These are phyloP conservation scores for Sycobia sp. DNA, from an alignment of 1,140 invertebrate species.

Conservation along the genomic window DNA sequence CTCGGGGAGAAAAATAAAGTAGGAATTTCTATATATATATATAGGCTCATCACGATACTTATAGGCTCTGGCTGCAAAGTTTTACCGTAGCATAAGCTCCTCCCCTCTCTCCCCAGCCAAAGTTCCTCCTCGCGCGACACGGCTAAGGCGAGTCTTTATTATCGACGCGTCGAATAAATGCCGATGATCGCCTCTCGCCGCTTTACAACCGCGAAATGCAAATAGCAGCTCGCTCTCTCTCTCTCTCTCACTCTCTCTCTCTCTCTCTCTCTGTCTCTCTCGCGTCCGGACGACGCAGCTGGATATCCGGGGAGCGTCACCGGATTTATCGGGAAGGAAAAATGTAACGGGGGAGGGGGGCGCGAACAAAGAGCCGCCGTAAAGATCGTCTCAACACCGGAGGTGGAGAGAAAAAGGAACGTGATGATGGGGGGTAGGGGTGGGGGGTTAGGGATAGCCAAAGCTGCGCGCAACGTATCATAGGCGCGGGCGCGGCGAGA, in stretches of 20 bases:
- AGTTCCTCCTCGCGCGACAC: slow-evolving; percentile 13
- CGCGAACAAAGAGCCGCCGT: slow-evolving; percentile 6
- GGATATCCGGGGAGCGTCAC: not conserved
- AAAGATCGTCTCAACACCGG: slow-evolving; percentile 4
- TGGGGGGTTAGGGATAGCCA: too few species aligned
- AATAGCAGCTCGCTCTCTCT: slow-evolving; percentile 46
- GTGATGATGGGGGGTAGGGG: too few species aligned
- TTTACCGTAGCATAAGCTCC: slow-evolving; percentile 52
- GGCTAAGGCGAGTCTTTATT: slow-evolving; percentile 44
- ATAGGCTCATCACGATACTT: slow-evolving; percentile 23
- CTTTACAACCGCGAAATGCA: slow-evolving; percentile 56
- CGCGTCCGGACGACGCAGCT: slow-evolving; percentile 12
- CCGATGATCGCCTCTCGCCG: slow-evolving; percentile 47
- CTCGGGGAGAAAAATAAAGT: slow-evolving; percentile 25
- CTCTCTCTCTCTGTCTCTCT: too few species aligned
- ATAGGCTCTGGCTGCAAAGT: slow-evolving; percentile 38
- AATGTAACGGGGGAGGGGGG: slow-evolving; percentile 10
- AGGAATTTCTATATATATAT: too few species aligned
- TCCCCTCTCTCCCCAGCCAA: slow-evolving; percentile 19
- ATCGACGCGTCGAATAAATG: slow-evolving; percentile 36
- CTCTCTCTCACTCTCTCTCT: too few species aligned
- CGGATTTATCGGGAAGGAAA: not conserved
- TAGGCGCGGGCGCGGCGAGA: slow-evolving; percentile 25
- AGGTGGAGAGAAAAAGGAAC: slow-evolving; percentile 25
- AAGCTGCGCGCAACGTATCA: too few species aligned